These are phyloP conservation scores for Drosophila persimilis DNA, from an alignment of 1,140 invertebrate genomes.

Conservation along the genomic window DNA sequence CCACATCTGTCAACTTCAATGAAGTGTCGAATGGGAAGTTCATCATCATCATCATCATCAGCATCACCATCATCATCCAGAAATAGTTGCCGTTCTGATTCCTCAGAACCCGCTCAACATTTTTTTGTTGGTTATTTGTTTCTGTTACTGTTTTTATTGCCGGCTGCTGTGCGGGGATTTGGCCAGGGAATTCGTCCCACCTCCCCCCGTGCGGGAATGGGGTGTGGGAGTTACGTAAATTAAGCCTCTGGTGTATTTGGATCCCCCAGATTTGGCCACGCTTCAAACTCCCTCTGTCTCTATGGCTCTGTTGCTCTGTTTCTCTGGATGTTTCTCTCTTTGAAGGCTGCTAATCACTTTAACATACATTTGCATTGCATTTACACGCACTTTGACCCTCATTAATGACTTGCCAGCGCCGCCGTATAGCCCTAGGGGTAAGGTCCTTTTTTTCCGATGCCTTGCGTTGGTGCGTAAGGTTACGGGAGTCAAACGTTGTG, in stretches of 20 bases:
- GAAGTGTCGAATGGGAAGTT: constrained; percentile 77
- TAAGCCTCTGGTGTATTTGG: constrained; percentile 73
- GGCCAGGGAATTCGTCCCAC: constrained; percentile 9
- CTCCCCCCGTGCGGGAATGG: not conserved
- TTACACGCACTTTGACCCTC: constrained; percentile 82
- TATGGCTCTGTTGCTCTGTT: not conserved
- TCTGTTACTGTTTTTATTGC: constrained; percentile 73
- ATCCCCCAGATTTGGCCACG: constrained; percentile 45
- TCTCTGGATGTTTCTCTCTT: constrained; percentile 32
- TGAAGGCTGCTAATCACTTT: constrained; percentile 82
- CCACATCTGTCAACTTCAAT: constrained; percentile 83
- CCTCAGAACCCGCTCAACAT: no score
- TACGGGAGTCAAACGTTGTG: constrained; percentile 6
- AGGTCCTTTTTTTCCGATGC: constrained; percentile 34
- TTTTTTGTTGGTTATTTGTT: constrained; percentile 22
- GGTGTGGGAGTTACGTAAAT: constrained; percentile 51
- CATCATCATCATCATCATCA: constrained; percentile 46
- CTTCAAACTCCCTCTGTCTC: constrained; percentile 24
- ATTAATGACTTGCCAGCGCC: constrained; percentile 55
- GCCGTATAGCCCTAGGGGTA: constrained; percentile 54
- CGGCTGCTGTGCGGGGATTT: constrained; percentile 68
- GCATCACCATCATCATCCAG: constrained; percentile 4
- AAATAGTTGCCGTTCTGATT: constrained; percentile 73
- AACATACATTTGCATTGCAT: constrained; percentile 83
- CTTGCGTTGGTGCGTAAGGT: constrained; percentile 6